Percentiles rank a stretch among this genome's conserved stretches.
phyloP scores from a whole-genome alignment of 2,113 vertebrate species.

The Corvus moneduloides region DNA sequence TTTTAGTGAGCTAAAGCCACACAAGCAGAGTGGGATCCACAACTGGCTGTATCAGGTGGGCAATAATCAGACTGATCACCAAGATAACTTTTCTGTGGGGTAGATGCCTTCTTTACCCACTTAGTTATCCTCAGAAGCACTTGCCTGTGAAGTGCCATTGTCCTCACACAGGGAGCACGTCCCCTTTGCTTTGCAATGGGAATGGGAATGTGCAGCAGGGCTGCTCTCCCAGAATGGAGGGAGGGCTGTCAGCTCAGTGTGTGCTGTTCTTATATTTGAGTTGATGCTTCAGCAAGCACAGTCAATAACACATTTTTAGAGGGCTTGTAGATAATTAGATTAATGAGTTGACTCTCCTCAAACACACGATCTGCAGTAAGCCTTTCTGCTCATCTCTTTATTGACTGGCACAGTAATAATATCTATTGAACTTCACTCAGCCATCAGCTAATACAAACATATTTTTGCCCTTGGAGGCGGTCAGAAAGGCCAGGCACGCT shows the following conservation, averaged over 20 bases:
- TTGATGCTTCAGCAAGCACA: background rate
- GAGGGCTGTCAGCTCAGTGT: background rate
- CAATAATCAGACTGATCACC: background rate
- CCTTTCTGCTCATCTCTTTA: background rate
- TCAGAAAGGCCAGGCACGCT: background rate
- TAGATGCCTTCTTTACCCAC: background rate
- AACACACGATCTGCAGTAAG: background rate
- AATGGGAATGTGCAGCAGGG: background rate
- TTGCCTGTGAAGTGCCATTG: background rate
- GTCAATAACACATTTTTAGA: background rate
- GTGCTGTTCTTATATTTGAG: background rate
- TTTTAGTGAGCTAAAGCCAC: background rate
- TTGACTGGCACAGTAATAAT: background rate
- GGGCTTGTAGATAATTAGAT: background rate
- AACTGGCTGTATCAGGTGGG: fast-evolving
- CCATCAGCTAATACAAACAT: background rate
- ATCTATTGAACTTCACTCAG: background rate
- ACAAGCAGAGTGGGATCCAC: fast-evolving
- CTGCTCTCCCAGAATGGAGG: background rate
- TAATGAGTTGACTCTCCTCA: background rate
- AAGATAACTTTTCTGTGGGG: background rate
- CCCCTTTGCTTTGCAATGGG: background rate
- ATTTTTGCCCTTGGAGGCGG: background rate
- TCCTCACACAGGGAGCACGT: background rate
- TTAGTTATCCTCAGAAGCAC: background rate